Percentiles rank a stretch among this genome's conserved stretches.
Evolutionary conservation across 2,888 invertebrate genomes (phyloP).

Genomic region (Homarus gammarus): DNA sequence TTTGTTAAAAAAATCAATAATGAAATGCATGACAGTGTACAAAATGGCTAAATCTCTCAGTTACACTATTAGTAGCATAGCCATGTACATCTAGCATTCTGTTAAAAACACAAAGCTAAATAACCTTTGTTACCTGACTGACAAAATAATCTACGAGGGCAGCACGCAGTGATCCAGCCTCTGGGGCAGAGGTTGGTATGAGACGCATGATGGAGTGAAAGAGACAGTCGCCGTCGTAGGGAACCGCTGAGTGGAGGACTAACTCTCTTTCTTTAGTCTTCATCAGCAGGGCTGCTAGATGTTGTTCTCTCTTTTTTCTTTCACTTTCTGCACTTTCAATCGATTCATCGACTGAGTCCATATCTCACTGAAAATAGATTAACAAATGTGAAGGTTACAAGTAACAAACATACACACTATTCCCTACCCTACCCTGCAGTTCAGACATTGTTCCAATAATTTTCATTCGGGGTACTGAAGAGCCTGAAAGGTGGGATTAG

Average conservation of each 20-base stretch:
- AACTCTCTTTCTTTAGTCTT: neutral
- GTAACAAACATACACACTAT: no score
- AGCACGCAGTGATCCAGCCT: neutral
- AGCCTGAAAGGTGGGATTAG: no score
- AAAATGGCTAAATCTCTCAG: no score
- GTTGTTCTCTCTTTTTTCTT: neutral
- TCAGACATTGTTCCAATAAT: no score
- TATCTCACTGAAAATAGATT: neutral
- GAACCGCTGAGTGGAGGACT: neutral
- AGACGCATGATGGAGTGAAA: neutral
- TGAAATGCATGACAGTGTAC: no score
- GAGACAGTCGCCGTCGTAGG: neutral
- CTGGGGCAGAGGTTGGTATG: neutral
- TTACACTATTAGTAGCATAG: no score
- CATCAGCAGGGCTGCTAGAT: neutral
- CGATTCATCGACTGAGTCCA: neutral
- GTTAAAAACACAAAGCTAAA: no score
- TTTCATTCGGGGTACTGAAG: no score
- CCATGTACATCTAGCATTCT: no score
- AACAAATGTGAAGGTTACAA: no score
- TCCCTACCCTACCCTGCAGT: no score
- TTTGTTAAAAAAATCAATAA: no score
- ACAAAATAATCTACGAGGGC: neutral
- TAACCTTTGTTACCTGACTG: neutral
- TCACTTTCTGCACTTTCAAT: neutral